Evolutionary conservation across 1,140 invertebrate species (phyloP), one percentile per base, ranked within the genome.

Genomic region (Capitella teleta): DNA sequence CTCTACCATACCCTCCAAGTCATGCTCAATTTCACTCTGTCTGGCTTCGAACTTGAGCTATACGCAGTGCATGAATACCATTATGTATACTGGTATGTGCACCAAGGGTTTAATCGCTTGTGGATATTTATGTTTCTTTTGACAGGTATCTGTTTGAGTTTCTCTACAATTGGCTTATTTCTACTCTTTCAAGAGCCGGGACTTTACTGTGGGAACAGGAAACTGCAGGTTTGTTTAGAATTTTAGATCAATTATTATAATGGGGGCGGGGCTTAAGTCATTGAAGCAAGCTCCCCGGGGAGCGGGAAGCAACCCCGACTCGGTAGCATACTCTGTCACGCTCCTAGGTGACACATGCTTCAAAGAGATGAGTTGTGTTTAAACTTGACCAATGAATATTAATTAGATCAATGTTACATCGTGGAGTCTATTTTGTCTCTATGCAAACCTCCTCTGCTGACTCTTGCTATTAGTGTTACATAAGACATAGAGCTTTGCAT

Each of bases 21-120:
- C n/a, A 96, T 96, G 89, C 85, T 93, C 50, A 84, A 90, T 67
- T 98, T 93, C 72, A 76, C 95, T 21, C 77, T 96, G 50, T 85
- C 87, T 45, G 93, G 93, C 0, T 90, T 98, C 61, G 92, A 97
- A 64, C 74, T 98, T 16, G 91, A 96, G 67, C 73, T 98, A 0
- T 98, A 96, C 74, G 88, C 87, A 36, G 81, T 85, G n/a, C 91
- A 95, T 66, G 93, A 98, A 74, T 96, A 89, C 72, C 84, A 92
- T 60, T 98, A 93, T 63, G 85, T 94, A 55, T 94, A 84, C 74
- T 93, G 89, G 89, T 83, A 68, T 72, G 72, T 61, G 5, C 12
- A 21, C 16, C 8, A 24, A 21, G 19, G 12, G 5, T n/a, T 18
- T 5, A 5, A 38, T 34, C 32, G 10, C 16, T 34, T 34, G 32